Conservation (phyloP, 2,888 invertebrate species). For the Amphipyra berbera region DNA sequence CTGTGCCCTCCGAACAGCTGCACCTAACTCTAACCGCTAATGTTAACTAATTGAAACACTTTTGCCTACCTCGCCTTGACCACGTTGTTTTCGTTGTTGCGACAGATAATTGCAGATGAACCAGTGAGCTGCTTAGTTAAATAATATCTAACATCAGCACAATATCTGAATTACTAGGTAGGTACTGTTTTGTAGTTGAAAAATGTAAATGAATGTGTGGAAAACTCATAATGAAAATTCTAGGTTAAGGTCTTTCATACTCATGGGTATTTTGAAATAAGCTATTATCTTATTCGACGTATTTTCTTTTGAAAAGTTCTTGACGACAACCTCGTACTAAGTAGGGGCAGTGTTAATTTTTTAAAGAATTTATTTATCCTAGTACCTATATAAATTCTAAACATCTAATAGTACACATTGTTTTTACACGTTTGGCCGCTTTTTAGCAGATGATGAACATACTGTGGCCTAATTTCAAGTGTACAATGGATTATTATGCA, state of each 20-base stretch:
- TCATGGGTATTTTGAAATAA: not conserved
- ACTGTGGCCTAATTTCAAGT: constrained; percentile 47
- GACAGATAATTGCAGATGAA: constrained; percentile 49
- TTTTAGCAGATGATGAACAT: constrained; percentile 50
- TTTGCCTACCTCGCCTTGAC: constrained; percentile 60
- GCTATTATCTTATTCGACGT: not conserved
- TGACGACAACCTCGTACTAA: not conserved
- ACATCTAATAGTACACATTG: constrained; percentile 9
- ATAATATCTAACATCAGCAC: not conserved
- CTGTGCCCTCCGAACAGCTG: constrained; percentile 66
- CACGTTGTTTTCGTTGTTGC: constrained; percentile 47
- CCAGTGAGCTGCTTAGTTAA: constrained; percentile 24
- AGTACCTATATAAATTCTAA: constrained; percentile 40
- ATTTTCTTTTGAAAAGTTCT: not conserved
- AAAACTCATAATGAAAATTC: constrained; percentile 5
- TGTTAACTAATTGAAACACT: constrained; percentile 70
- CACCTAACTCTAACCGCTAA: constrained; percentile 62
- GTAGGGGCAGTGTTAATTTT: too few relatives aligned
- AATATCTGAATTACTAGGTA: too few relatives aligned
- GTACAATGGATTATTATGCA: constrained; percentile 48
- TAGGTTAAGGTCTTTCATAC: not conserved
- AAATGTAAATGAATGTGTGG: not conserved
- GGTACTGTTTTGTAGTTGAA: not conserved
- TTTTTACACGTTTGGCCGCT: constrained; percentile 46
- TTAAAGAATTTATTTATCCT: constrained; percentile 10